Percentiles rank a stretch among this genome's conserved stretches.
These are phyloP conservation scores for Cololabis saira DNA, from an alignment of 2,113 vertebrate genomes.

Conservation along the genomic window DNA sequence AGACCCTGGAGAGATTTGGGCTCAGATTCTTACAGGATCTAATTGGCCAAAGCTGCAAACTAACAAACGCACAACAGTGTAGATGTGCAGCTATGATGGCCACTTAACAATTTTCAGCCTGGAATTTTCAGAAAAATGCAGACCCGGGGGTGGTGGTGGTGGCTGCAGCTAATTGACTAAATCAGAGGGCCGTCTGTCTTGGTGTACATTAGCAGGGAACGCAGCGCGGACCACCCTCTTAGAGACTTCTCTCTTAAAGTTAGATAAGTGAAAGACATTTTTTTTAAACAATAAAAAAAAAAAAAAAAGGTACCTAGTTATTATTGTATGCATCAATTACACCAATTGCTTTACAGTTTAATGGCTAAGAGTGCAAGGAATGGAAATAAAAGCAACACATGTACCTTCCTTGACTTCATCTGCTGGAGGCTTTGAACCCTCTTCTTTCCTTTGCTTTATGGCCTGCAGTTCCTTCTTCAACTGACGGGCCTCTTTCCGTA, in stretches of 20 bases:
- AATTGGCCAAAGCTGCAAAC: constrained; percentile 41
- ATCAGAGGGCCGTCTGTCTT: constrained; percentile 62
- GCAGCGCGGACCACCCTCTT: constrained; percentile 56
- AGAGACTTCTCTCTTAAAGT: constrained; percentile 31
- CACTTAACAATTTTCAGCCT: constrained; percentile 51
- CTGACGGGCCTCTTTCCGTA: constrained; percentile 92
- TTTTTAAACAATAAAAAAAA: constrained; percentile 21
- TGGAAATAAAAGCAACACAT: constrained; percentile 28
- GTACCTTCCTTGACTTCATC: constrained; percentile 85
- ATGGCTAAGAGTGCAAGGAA: constrained; percentile 9
- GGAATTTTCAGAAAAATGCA: constrained; percentile 59
- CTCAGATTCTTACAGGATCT: constrained; percentile 35
- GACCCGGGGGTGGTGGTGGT: constrained; percentile 22
- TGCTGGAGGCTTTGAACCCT: constrained; percentile 69
- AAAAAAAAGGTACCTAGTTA: constrained; percentile 11
- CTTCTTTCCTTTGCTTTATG: constrained; percentile 91
- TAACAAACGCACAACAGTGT: constrained; percentile 44
- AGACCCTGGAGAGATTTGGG: constrained; percentile 33
- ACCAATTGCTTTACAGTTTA: constrained; percentile 25
- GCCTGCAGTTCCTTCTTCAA: constrained; percentile 93
- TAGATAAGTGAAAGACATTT: not conserved
- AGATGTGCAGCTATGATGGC: constrained; percentile 44
- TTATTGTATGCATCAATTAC: constrained; percentile 7
- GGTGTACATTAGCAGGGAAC: constrained; percentile 68
- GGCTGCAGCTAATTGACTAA: constrained; percentile 67